Base-by-base conservation (phyloP, 1,140 invertebrate genomes). In the Ips nitidus region DNA sequence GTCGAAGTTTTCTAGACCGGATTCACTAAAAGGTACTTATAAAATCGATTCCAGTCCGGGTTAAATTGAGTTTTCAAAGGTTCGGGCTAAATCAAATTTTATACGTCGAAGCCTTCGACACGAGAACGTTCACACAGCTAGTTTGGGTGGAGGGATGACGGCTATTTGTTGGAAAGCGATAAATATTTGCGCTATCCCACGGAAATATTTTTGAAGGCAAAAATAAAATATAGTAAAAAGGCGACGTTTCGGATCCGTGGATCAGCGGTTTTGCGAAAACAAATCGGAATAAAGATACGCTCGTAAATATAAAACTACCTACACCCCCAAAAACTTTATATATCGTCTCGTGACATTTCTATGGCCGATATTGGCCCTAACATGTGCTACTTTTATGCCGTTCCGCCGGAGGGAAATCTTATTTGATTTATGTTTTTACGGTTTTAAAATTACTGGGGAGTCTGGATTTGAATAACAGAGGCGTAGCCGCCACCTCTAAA, bases 381-480 rank as follows among this genome's bases (percentile, higher is more conserved):
- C 61, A 63, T 63, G 61, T 63, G 61, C 61, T 52, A 63, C 61
- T 2, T 63, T 63, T 61, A 61, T 50, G 45, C 61, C 45, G 50
- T 40, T 53, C n/a, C 52, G 52, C 61, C 52, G 45, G 22, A 53
- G 61, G 61, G 52, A 63, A 63, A 63, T 63, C 45, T 63, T 39
- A 4, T 63, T 63, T 63, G 61, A 63, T 63, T 63, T 63, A 63
- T 63, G 61, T 52, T 52, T 63, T 63, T 63, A 61, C 59, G 59
- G 43, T 52, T 52, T 53, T 52, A 52, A 52, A 63, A 63, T 63
- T 63, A 52, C 61, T 52, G 36, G 22, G 22, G 22, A 8, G 1
- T 45, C 36, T 41, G 61, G 43, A 6, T 52, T 41, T 63, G 2
- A 8, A 41, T 22, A 43, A 43, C 38, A 40, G 61, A 41, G 57